Evolutionary conservation across 1,140 invertebrate genomes (phyloP), one percentile per base, ranked within the genome.

Genomic region (Heterodera schachtii): DNA sequence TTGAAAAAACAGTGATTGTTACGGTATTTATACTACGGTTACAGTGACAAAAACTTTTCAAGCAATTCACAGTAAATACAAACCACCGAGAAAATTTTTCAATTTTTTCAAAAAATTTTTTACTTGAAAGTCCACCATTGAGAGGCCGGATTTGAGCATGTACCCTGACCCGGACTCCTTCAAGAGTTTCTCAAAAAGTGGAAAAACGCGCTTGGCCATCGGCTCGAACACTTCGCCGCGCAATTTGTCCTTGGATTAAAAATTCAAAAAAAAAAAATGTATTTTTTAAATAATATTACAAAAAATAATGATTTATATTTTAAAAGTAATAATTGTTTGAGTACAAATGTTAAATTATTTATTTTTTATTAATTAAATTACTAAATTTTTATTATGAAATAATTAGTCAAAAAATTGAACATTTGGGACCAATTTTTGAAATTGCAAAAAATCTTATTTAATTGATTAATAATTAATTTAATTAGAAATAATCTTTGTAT

Each of bases 151-250:
- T 6, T 57, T 9, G n/a, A 69, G 60, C 47, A 84, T 75, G 46
- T 79, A 83, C 9, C 83, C 82, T 6, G 66, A 79, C 6, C 82
- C 82, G 44, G 82, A 83, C 64, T 84, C 49, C 16, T 80, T 41
- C n/a, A 84, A 57, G 11, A 83, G 71, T 47, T 49, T 52, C 16
- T 77, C 82, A 73, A 84, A 78, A 13, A 52, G 52, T 7, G 82
- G 83, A 31, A 85, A 79, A 21, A 46, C 5, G 43, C 82, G 75
- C 31, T 85, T 70, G 13, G 46, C 52, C 5, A 16, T 77, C 21
- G 82, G 82, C 31, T 73, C 46, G 64, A 84, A 79, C 44, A 73
- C 75, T 3, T 83, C 73, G 21, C 71, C 69, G 16, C 76, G 70
- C 9, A 83, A 21, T 43, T 76, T 47, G 4, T 84, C 83, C 82